A percentile compares a stretch with the other conserved stretches of the same genome.
Evolutionary conservation across 2,113 vertebrate genomes (phyloP).

Genomic region (Dromaius novaehollandiae): DNA sequence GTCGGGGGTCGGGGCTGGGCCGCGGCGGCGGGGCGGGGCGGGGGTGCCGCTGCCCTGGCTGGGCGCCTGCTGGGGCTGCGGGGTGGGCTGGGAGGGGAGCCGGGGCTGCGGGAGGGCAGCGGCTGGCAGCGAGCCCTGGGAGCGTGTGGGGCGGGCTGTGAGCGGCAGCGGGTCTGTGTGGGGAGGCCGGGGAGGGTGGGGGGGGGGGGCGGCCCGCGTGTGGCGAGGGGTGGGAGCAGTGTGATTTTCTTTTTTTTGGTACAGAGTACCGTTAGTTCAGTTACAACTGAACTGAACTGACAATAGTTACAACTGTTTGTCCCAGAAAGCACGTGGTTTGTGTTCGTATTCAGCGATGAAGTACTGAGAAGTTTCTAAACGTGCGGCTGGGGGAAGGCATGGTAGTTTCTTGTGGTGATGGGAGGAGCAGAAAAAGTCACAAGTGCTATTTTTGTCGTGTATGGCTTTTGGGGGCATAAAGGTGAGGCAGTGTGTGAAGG

Average conservation of each 20-base stretch:
- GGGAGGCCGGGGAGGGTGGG: too few relatives aligned
- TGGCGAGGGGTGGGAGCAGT: too few relatives aligned
- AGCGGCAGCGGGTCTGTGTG: too few relatives aligned
- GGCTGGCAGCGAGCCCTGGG: background rate
- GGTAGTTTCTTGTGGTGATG: background rate
- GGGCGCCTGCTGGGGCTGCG: too few relatives aligned
- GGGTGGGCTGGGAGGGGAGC: too few relatives aligned
- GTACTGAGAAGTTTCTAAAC: background rate
- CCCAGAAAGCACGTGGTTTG: background rate
- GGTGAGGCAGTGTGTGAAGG: background rate
- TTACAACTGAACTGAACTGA: too few relatives aligned
- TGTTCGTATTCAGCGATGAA: background rate
- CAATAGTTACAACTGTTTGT: too few relatives aligned
- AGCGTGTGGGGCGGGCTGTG: background rate
- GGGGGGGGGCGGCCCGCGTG: too few relatives aligned
- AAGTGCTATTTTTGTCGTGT: background rate
- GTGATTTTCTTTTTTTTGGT: too few relatives aligned
- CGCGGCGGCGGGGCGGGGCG: background rate
- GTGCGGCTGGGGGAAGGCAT: background rate
- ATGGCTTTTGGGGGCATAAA: fast-evolving
- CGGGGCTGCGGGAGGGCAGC: too few relatives aligned
- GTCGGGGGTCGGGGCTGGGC: background rate
- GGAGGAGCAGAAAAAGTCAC: background rate
- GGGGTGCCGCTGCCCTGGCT: background rate
- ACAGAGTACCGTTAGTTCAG: too few relatives aligned